Conservation (phyloP, 2,888 invertebrate genomes). For the Cosmopolites sordidus region DNA sequence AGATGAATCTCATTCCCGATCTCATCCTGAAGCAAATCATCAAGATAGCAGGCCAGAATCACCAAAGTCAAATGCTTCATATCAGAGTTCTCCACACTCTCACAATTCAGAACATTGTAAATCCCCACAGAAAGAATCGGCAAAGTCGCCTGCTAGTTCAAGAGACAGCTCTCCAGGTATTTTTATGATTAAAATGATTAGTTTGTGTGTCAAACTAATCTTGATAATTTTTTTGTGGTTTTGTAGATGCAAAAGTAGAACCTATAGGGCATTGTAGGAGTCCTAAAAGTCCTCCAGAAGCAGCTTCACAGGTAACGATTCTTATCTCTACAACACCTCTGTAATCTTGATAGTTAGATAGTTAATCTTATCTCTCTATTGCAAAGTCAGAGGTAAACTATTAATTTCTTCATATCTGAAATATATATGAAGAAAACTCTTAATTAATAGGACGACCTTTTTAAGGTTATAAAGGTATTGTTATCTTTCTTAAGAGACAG, state of each 20-base stretch:
- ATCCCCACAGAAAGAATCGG: not conserved
- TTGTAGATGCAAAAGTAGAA: not conserved
- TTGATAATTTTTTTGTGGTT: not conserved
- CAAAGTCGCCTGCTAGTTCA: conserved; percentile 17
- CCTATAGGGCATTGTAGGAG: not conserved
- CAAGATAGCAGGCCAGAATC: conserved; percentile 10
- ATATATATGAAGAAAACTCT: conserved; percentile 1
- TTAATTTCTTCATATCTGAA: too few relatives aligned
- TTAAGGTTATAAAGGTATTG: conserved; percentile 1
- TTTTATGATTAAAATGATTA: not conserved
- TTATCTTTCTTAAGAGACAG: conserved; percentile 12
- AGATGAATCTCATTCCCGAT: conserved; percentile 5
- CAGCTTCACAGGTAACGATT: conserved; percentile 6
- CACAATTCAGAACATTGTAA: conserved; percentile 4
- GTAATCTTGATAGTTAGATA: conserved; percentile 15
- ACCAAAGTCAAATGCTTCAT: conserved; percentile 16
- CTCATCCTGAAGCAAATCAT: not conserved
- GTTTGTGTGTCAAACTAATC: too few relatives aligned
- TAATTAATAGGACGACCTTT: conserved; percentile 3
- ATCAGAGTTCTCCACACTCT: conserved; percentile 14
- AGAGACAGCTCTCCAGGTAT: conserved; percentile 13
- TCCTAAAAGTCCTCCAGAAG: conserved; percentile 4
- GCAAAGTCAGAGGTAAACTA: conserved; percentile 15
- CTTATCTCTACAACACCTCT: conserved; percentile 2
- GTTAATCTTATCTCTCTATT: conserved; percentile 5